These are phyloP conservation scores for Sitobion miscanthi DNA, from an alignment of 1,140 invertebrate genomes.

Conservation along the genomic window DNA sequence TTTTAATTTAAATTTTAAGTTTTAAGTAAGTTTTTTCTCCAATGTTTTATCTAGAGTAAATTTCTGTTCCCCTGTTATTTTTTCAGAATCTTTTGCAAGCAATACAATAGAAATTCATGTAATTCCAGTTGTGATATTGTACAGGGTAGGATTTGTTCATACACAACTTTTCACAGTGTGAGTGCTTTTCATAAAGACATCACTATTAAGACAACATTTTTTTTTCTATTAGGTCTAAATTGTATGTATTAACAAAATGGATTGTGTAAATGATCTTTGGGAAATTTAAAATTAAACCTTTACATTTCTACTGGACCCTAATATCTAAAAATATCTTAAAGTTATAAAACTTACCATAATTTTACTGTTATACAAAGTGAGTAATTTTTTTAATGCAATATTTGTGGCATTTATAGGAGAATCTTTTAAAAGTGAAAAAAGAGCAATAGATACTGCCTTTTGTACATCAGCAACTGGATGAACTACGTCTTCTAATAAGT, in stretches of 20 bases:
- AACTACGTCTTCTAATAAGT: slow-evolving; percentile 77
- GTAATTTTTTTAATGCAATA: slow-evolving; percentile 63
- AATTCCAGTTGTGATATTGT: too few relatives aligned
- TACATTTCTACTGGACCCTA: not conserved
- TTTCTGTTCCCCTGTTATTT: too few relatives aligned
- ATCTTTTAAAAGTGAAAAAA: slow-evolving; percentile 73
- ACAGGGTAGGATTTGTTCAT: too few relatives aligned
- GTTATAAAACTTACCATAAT: slow-evolving; percentile 64
- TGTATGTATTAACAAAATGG: not conserved
- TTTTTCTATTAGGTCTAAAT: too few relatives aligned
- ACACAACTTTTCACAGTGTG: too few relatives aligned
- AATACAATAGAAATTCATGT: too few relatives aligned
- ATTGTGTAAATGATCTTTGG: not conserved
- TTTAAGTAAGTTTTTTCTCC: too few relatives aligned
- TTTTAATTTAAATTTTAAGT: too few relatives aligned
- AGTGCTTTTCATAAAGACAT: too few relatives aligned
- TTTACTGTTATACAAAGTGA: slow-evolving; percentile 80
- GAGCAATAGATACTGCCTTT: slow-evolving; percentile 76
- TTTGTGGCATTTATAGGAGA: slow-evolving; percentile 62
- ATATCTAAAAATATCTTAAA: not conserved
- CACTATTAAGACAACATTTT: too few relatives aligned
- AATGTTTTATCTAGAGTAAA: too few relatives aligned
- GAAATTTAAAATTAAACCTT: not conserved
- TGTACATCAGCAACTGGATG: slow-evolving; percentile 82
- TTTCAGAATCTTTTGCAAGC: too few relatives aligned